These are phyloP conservation scores for Porites rus DNA, from an alignment of 92 coral and sea anemone genomes.

Conservation along the genomic window DNA sequence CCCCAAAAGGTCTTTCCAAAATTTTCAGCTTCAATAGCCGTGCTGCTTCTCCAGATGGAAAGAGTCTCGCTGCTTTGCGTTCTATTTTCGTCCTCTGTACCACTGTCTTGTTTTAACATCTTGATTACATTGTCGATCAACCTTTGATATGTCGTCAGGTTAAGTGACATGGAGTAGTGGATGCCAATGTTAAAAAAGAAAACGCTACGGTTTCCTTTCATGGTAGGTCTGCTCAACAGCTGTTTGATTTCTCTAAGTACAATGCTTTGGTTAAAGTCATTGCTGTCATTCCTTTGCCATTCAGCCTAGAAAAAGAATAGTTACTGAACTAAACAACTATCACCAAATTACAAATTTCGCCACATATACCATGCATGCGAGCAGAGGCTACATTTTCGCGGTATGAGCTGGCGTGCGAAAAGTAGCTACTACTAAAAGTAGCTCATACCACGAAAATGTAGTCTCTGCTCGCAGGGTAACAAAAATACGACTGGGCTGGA, in stretches of 20 bases:
- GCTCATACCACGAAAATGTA: too few species aligned
- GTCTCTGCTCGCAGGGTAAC: too few species aligned
- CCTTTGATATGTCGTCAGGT: slow-evolving; percentile 67
- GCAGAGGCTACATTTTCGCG: too few species aligned
- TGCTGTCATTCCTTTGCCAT: slow-evolving; percentile 40
- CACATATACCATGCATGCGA: not conserved
- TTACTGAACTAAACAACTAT: too few species aligned
- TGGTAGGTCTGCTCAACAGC: slow-evolving; percentile 13
- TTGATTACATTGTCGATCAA: slow-evolving; percentile 54
- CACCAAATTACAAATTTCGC: not conserved
- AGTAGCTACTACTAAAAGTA: too few species aligned
- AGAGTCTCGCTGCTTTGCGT: not conserved
- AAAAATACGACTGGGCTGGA: too few species aligned
- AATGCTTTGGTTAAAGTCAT: slow-evolving; percentile 46
- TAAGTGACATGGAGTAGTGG: slow-evolving; percentile 63
- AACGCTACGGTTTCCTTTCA: slow-evolving; percentile 37
- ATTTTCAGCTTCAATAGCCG: not conserved
- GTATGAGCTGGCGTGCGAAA: too few species aligned
- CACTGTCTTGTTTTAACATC: slow-evolving; percentile 11
- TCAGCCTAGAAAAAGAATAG: slow-evolving; percentile 17
- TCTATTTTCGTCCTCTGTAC: not conserved
- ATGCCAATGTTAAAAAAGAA: slow-evolving; percentile 69
- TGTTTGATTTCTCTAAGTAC: slow-evolving; percentile 29
- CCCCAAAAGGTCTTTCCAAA: not conserved
- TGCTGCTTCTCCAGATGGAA: slow-evolving; percentile 3